Evolutionary conservation across 2,888 invertebrate genomes (phyloP), one percentile per base, ranked within the genome.

Genomic region (Drosophila stalkeri): DNA sequence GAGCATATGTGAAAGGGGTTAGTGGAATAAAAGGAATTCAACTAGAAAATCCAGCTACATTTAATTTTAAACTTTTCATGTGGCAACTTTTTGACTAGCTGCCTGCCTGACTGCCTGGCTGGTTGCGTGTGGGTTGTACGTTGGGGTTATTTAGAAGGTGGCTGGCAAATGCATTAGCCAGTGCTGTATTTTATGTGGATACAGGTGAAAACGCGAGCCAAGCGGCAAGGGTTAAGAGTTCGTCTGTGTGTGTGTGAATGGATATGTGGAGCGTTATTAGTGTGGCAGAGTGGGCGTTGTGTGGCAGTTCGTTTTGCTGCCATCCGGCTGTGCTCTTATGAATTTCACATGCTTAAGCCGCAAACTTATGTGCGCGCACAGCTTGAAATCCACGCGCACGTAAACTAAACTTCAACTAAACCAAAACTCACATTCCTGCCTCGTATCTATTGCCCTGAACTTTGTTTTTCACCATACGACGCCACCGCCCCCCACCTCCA

Each of bases 341-440:
- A 89, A 88, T 85, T 87, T 88, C 90, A 88, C 90, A 85, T 89
- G 90, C 85, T 86, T 86, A 86, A 86, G 86, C 86, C 90, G 79
- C 79, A 86, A 90, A 86, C 90, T 86, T 86, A 90, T 88, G 89
- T 90, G 84, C 77, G 86, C 77, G 81, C 89, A 86, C 87, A 85
- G 89, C 86, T 90, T 89, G 89, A 90, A 90, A 86, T 90, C 90
- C 73, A 75, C 86, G 86, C 83, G 69, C 89, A 83, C 90, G 86
- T 86, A 83, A 90, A 86, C 90, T 86, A 76, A 86, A 86, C 82
- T 86, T 64, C 57, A 75, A 82, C 88, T 82, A 83, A 83, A 72
- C 74, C 75, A n/a, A 74, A 74, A 69, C 77, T 74, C 69, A 37
- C 59, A 68, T 57, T 49, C 47, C 57, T 51, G 52, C 61, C 64